These are phyloP conservation scores for Echeneis naucrates DNA, from an alignment of 2,797 vertebrate species.

Conservation along the genomic window DNA sequence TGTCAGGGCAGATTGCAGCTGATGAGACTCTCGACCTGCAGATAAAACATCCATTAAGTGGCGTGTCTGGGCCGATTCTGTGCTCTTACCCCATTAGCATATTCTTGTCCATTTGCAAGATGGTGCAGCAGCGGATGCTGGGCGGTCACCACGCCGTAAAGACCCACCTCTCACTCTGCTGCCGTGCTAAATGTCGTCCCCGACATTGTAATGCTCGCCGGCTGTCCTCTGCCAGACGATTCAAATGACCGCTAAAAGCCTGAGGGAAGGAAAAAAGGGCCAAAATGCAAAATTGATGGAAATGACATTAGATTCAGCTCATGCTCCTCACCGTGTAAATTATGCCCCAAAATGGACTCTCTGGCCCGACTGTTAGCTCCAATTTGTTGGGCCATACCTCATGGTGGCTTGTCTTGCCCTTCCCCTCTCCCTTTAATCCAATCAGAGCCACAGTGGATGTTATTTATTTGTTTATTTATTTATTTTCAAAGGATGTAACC, in stretches of 20 bases:
- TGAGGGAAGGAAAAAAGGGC: constrained; percentile 44
- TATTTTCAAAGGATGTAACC: constrained; percentile 82
- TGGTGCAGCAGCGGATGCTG: constrained; percentile 45
- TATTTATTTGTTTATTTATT: constrained; percentile 89
- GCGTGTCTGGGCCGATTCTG: constrained; percentile 65
- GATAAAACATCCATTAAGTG: constrained; percentile 78
- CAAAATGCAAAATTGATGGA: constrained; percentile 83
- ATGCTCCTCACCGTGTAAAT: constrained; percentile 84
- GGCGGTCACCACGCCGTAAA: constrained; percentile 67
- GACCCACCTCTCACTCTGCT: constrained; percentile 68
- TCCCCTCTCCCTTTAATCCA: constrained; percentile 80
- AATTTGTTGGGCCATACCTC: constrained; percentile 82
- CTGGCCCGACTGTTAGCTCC: constrained; percentile 79
- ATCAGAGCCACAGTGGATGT: constrained; percentile 81
- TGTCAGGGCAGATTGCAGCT: constrained; percentile 69
- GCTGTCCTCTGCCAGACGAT: constrained; percentile 66
- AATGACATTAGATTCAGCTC: constrained; percentile 82
- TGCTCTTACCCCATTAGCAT: constrained; percentile 76
- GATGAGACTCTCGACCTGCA: constrained; percentile 70
- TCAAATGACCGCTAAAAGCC: constrained; percentile 80
- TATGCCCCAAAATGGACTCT: constrained; percentile 83
- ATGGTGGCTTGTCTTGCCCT: constrained; percentile 71
- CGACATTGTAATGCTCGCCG: constrained; percentile 70
- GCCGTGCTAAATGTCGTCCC: constrained; percentile 63
- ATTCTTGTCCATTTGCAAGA: constrained; percentile 71